Base-by-base conservation (phyloP, 2,113 vertebrate genomes). In the Poeciliopsis retropinna region DNA sequence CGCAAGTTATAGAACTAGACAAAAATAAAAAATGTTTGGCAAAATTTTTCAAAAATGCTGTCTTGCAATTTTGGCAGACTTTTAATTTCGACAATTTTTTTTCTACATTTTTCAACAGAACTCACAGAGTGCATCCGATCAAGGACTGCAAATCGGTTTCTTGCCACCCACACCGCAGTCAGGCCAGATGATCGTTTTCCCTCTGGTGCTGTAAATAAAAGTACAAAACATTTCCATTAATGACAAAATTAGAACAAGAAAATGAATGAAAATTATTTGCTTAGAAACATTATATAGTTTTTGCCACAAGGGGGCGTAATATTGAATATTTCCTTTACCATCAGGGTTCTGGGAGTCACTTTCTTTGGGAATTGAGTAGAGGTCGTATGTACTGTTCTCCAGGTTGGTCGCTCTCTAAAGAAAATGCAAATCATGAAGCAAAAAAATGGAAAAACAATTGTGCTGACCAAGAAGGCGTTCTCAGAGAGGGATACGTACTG, bases 371-470 rank as follows among this genome's bases (percentile, higher is more conserved):
- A 99, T 99, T 19, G 96, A 96, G 87, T 99, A 99, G 0, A 99
- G 92, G 85, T 99, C 98, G 0, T 99, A 99, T 8, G 97, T 99
- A 85, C 98, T 99, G 90, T 98, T 99, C 94, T 99, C 98, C 73
- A 99, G 89, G 86, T 99, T 99, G 71, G 96, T 98, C 72, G 98
- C 97, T 91, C 98, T 96, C 98, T 99, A 92, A n/a, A 82, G 31
- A 34, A 76, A 5, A 29, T 0, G 63, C 29, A 70, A 13, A 66
- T 19, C 6, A 78, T 83, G 44, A 65, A 9, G 67, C 6, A 6
- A 66, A 54, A 9, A 63, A 34, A 76, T 2, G 60, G 1, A 74
- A 3, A 11, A 25, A 0, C 31, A 1, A 9, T 2, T 8, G 30
- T 27, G 66, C n/a, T 51, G 19, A 72, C 7, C 5, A 57, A 41